These are phyloP conservation scores for Cossypha heuglini DNA, from an alignment of 2,797 vertebrate species.

Conservation along the genomic window DNA sequence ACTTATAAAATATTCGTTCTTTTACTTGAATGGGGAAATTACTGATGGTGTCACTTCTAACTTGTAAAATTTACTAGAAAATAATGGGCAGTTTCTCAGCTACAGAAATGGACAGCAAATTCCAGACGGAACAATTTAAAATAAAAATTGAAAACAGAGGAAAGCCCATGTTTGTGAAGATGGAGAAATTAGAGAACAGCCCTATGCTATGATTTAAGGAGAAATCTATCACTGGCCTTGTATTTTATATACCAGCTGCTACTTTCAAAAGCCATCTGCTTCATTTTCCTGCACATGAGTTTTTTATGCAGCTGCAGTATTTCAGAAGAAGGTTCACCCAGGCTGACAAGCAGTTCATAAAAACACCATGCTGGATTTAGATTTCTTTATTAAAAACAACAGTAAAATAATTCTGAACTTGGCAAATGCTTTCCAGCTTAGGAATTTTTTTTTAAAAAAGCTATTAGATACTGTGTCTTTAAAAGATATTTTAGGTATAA, in stretches of 20 bases:
- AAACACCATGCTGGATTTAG: neutral
- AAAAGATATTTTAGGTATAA: neutral
- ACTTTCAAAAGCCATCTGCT: slow-evolving; percentile 58
- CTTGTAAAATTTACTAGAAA: neutral
- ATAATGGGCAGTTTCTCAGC: neutral
- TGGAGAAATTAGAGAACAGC: neutral
- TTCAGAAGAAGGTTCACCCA: neutral
- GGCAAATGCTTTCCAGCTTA: neutral
- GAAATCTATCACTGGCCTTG: slow-evolving; percentile 30
- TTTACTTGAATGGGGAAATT: neutral
- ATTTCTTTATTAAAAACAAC: neutral
- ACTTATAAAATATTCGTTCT: neutral
- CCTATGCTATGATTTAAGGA: neutral
- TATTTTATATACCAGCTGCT: slow-evolving; percentile 58
- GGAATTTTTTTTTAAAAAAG: neutral
- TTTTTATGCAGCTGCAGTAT: slow-evolving; percentile 23
- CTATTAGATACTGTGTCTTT: neutral
- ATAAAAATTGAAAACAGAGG: neutral
- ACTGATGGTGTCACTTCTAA: neutral
- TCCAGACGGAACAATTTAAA: neutral
- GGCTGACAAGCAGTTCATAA: neutral
- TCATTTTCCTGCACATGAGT: neutral
- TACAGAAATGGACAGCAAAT: neutral
- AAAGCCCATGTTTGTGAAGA: neutral
- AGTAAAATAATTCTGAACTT: neutral